phyloP scores from a whole-genome alignment of 2,797 vertebrate genomes.

The Clarias platycephalus region DNA sequence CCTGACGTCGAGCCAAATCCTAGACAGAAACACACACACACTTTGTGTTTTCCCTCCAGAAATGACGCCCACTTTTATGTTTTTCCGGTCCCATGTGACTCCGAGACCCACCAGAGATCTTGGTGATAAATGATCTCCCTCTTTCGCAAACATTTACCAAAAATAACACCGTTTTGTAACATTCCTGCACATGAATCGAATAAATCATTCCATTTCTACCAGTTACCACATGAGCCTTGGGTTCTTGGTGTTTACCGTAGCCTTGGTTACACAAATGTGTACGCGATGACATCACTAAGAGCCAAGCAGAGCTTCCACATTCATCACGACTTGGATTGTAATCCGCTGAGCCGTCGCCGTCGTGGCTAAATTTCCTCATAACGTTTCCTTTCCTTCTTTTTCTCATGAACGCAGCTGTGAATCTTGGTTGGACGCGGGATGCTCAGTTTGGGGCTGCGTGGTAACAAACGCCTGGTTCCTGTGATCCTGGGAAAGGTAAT shows the following conservation, averaged over 20 bases:
- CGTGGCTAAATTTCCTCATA: constrained; percentile 37
- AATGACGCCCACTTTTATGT: constrained; percentile 26
- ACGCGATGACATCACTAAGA: constrained; percentile 6
- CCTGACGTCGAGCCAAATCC: constrained; percentile 60
- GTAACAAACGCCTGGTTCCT: constrained; percentile 65
- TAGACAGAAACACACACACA: constrained; percentile 43
- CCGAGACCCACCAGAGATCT: constrained; percentile 27
- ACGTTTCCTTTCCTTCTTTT: constrained; percentile 28
- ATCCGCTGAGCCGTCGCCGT: not conserved
- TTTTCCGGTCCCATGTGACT: constrained; percentile 22
- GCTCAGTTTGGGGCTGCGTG: constrained; percentile 62
- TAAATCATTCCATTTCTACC: constrained; percentile 21
- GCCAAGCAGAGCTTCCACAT: constrained; percentile 20
- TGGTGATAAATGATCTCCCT: constrained; percentile 27
- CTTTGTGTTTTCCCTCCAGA: not conserved
- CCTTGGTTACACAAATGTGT: constrained; percentile 27
- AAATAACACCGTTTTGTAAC: constrained; percentile 24
- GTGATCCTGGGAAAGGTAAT: constrained; percentile 50
- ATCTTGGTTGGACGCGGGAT: constrained; percentile 69
- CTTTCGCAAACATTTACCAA: constrained; percentile 29
- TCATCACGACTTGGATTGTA: constrained; percentile 24
- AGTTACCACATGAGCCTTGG: constrained; percentile 14
- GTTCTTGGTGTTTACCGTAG: constrained; percentile 24
- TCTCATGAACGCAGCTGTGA: constrained; percentile 65
- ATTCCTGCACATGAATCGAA: constrained; percentile 29